Conservation (phyloP, 2,888 invertebrate species). For the Protonemura montana region DNA sequence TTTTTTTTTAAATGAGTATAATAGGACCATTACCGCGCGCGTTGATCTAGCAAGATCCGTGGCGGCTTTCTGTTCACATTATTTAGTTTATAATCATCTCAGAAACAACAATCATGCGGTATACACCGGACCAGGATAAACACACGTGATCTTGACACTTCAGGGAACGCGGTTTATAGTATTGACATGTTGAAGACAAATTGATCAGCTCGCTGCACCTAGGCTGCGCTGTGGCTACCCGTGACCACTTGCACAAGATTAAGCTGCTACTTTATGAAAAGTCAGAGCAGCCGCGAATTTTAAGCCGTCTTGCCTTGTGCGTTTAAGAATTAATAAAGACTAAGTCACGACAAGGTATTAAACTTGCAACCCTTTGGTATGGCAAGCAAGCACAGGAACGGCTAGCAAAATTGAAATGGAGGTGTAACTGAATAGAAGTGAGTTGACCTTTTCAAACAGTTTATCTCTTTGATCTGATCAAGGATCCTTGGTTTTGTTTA, state of each 20-base stretch:
- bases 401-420: background rate
- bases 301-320: background rate
- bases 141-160: background rate
- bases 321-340: background rate
- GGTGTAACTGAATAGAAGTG: background rate
- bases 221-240: background rate
- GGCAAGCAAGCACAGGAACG: background rate
- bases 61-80: constrained; percentile 33
- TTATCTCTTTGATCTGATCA: background rate
- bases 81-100: constrained; percentile 36
- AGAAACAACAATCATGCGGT: constrained; percentile 32
- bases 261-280: background rate
- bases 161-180: background rate
- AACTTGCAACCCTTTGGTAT: background rate
- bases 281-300: background rate
- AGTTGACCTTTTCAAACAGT: background rate
- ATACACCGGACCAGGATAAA: constrained; percentile 1
- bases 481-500: background rate
- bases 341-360: background rate
- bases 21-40: constrained; percentile 31
- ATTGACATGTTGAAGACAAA: background rate
- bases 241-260: background rate
- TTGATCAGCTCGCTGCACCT: background rate
- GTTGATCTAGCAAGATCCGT: constrained; percentile 22
- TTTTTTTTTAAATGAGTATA: constrained; percentile 32